Evolutionary conservation across 2,888 invertebrate genomes (phyloP).

Genomic region (Dugesia japonica): DNA sequence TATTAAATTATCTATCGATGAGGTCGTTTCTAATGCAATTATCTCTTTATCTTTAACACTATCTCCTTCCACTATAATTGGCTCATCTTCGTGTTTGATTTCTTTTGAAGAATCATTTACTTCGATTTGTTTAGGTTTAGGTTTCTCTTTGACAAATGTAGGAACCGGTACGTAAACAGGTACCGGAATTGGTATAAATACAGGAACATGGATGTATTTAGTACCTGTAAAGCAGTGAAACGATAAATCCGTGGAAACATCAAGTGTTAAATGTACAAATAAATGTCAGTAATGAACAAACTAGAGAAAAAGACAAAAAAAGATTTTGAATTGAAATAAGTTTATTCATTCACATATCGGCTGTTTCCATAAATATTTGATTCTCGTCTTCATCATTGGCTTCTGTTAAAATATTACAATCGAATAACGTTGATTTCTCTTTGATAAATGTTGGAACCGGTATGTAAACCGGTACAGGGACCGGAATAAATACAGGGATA

Average conservation of each 20-base stretch:
- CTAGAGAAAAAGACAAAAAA: neutral
- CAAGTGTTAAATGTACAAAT: too few species aligned
- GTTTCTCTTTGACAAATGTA: neutral
- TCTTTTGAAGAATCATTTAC: neutral
- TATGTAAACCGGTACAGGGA: conserved; percentile 25
- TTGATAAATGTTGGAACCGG: neutral
- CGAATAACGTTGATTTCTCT: neutral
- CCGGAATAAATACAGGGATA: conserved; percentile 5
- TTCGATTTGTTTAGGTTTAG: neutral
- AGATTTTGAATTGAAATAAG: too few species aligned
- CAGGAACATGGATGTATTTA: neutral
- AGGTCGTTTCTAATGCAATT: neutral
- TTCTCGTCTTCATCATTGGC: too few species aligned
- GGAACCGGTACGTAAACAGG: conserved; percentile 25
- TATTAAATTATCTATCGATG: neutral
- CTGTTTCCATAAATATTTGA: too few species aligned
- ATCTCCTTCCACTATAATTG: neutral
- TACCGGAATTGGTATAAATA: conserved; percentile 17
- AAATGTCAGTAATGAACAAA: neutral
- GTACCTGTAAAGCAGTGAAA: too few species aligned
- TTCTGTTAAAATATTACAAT: too few species aligned
- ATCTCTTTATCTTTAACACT: neutral
- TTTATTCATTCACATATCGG: too few species aligned
- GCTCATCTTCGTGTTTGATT: neutral
- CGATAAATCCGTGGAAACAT: too few species aligned